A percentile compares a stretch with the other conserved stretches of the same genome.
Evolutionary conservation across 2,797 vertebrate species (phyloP).

Genomic region (Cryptoprocta ferox): DNA sequence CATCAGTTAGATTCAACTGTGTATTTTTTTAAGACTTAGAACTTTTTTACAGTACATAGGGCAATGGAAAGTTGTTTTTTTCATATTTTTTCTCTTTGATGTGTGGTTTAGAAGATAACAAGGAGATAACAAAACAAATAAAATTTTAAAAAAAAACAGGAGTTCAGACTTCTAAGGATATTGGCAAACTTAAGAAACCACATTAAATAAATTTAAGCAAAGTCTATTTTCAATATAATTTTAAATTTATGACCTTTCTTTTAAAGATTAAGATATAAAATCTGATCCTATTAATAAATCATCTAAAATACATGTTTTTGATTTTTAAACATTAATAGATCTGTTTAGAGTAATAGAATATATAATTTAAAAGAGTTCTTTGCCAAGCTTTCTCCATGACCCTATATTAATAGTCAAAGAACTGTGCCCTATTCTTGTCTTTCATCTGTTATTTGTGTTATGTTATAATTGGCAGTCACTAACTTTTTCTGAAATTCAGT

Average conservation of each 20-base stretch:
- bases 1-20: neutral
- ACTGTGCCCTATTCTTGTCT: neutral
- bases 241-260: neutral
- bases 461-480: neutral
- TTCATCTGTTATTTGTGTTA: neutral
- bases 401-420: neutral
- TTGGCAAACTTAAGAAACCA: conserved; percentile 15
- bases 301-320: neutral
- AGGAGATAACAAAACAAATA: neutral
- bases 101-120: conserved; percentile 26
- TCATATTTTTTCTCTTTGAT: conserved; percentile 11
- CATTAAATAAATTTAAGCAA: neutral
- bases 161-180: conserved; percentile 23
- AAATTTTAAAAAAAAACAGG: neutral
- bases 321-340: neutral
- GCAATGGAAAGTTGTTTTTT: neutral
- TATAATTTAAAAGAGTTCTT: neutral
- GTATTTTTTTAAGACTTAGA: neutral
- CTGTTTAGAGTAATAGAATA: neutral
- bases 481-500: neutral
- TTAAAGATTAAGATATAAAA: conserved; percentile 43
- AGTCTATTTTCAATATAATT: neutral
- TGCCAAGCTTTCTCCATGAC: neutral
- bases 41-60: neutral
- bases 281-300: neutral